Base-by-base conservation (phyloP, 2,113 vertebrate species). In the Neotragus pygmaeus region DNA sequence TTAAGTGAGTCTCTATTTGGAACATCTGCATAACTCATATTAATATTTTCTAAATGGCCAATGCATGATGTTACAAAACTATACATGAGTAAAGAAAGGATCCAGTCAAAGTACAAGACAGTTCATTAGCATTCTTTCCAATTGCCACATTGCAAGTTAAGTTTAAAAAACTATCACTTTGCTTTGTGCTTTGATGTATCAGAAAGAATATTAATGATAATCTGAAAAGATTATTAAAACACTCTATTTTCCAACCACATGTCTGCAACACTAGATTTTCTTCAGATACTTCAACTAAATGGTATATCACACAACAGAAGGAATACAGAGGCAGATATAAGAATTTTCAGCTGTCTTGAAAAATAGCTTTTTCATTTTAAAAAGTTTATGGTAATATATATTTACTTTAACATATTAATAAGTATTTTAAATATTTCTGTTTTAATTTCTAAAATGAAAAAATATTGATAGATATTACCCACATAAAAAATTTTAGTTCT, bases 41-140 rank as follows among this genome's bases (percentile, higher is more conserved):
- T 62, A 55, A 16, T 73, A 30, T 88, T 96, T 95, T 93, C 73
- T 88, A 91, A 81, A 58, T 97, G 57, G 5, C 23, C 4, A 95
- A 1, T 84, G n/a, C 21, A 33, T 93, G 30, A 43, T 91, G 6
- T 91, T 85, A 75, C 8, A 64, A 30, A 75, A 82, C 77, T 17
- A 78, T 53, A 13, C 6, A 4, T 49, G 28, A 89, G 25, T 83
- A 62, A 87, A 66, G 10, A 55, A 92, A 45, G 5, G 16, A 66
- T 82, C 15, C 73, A 33, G 43, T 95, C 16, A 83, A 51, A 93
- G 30, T 64, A 3, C 1, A 85, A 78, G 64, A 88, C 12, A 92
- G 8, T 77, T 80, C 11, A 80, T 62, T 64, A 55, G 23, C 87
- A 23, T 62, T 94, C 25, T 90, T 94, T 94, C 15, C 7, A 25